phyloP scores from a whole-genome alignment of 2,888 invertebrate species.

The Orchestes rusci region DNA sequence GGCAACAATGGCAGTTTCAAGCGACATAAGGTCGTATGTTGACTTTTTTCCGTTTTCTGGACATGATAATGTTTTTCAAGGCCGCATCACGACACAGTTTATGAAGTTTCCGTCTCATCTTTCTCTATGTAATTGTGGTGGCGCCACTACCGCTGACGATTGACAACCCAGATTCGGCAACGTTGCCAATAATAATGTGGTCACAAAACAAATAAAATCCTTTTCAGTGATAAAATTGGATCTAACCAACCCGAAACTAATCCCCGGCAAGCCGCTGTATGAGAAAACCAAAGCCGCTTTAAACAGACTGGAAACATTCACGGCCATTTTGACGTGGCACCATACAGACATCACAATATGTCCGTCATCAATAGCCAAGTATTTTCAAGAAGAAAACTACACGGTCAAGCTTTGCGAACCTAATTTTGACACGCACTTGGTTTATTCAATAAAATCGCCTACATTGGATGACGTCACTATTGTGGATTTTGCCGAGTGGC shows the following conservation, averaged over 20 bases:
- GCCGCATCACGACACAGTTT: no score
- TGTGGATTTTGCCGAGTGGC: constrained; percentile 49
- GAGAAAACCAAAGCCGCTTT: constrained; percentile 42
- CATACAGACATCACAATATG: constrained; percentile 43
- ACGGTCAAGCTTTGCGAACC: constrained; percentile 44
- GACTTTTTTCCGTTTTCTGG: no score
- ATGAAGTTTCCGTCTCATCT: no score
- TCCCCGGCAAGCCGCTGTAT: constrained; percentile 45
- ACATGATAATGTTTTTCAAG: no score
- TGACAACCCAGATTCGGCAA: background rate
- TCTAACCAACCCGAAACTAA: constrained; percentile 44
- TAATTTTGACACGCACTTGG: constrained; percentile 35
- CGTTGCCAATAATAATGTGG: background rate
- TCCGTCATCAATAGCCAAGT: constrained; percentile 55
- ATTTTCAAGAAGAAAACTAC: constrained; percentile 46
- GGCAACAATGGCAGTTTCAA: no score
- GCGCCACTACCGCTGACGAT: no score
- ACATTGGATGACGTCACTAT: constrained; percentile 28
- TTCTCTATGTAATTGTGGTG: no score
- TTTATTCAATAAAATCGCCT: constrained; percentile 44
- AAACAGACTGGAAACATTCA: constrained; percentile 41
- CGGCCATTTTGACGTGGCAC: constrained; percentile 49
- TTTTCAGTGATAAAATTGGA: constrained; percentile 48
- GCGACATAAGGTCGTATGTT: no score
- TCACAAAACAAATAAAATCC: no score